Conservation (phyloP, 2,113 vertebrate species). For the Atractosteus spatula region DNA sequence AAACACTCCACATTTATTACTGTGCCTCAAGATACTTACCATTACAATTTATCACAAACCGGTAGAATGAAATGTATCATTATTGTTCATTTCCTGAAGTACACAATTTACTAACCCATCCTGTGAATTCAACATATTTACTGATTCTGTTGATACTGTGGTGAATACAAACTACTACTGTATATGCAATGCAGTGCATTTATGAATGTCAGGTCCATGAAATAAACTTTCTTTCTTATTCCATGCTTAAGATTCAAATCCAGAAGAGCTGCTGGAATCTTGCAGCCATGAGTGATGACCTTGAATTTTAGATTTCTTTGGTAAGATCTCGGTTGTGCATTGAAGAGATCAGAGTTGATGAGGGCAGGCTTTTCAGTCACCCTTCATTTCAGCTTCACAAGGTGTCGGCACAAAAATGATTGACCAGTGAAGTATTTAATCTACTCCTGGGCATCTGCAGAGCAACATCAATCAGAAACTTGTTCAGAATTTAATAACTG, state of each 20-base stretch:
- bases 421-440: conserved; percentile 40
- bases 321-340: conserved; percentile 11
- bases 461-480: conserved; percentile 31
- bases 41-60: too few species aligned
- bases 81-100: too few species aligned
- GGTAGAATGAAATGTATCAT: too few species aligned
- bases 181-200: background rate
- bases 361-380: conserved; percentile 25
- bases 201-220: background rate
- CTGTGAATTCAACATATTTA: background rate
- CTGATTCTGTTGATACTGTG: background rate
- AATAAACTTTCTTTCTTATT: background rate
- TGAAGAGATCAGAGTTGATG: conserved; percentile 27
- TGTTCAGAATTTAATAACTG: conserved; percentile 24
- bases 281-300: conserved; percentile 10
- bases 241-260: background rate
- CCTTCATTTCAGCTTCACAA: conserved; percentile 30
- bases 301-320: conserved; percentile 26
- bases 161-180: background rate
- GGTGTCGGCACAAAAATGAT: conserved; percentile 26
- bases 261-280: conserved; percentile 3
- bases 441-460: conserved; percentile 27
- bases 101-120: too few species aligned
- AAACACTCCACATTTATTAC: too few species aligned
- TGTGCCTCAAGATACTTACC: too few species aligned